phyloP scores from a whole-genome alignment of 2,797 vertebrate species.

The Syndactyla subalaris region DNA sequence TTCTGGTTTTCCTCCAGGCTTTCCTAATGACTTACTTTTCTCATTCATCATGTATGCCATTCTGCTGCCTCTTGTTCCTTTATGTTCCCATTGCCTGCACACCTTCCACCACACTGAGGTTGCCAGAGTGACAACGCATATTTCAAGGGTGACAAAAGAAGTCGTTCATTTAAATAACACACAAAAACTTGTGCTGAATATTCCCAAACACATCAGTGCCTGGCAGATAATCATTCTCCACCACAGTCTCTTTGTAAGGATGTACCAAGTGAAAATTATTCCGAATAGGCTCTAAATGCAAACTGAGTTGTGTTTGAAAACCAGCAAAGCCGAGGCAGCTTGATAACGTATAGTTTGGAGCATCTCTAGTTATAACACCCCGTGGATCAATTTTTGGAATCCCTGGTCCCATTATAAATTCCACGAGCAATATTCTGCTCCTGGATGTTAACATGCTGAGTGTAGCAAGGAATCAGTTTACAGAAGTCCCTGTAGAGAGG shows the following conservation, averaged over 20 bases:
- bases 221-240: not conserved
- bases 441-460: constrained; percentile 33
- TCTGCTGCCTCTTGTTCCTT: not conserved
- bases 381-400: not conserved
- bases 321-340: not conserved
- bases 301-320: not conserved
- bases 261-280: not conserved
- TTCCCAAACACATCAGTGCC: not conserved
- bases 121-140: not conserved
- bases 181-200: not conserved
- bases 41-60: not conserved
- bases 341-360: not conserved
- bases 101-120: not conserved
- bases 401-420: constrained; percentile 31
- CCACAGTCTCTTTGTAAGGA: not conserved
- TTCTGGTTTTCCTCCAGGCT: not conserved
- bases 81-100: not conserved
- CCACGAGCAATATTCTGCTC: constrained; percentile 2
- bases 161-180: constrained; percentile 1
- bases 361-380: not conserved
- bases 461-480: constrained; percentile 27
- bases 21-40: not conserved
- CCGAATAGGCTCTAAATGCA: not conserved
- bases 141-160: constrained; percentile 30
- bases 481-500: not conserved